Percentiles rank a stretch among this genome's conserved stretches.
These are phyloP conservation scores for Bungarus multicinctus DNA, from an alignment of 2,113 vertebrate genomes.

Conservation along the genomic window DNA sequence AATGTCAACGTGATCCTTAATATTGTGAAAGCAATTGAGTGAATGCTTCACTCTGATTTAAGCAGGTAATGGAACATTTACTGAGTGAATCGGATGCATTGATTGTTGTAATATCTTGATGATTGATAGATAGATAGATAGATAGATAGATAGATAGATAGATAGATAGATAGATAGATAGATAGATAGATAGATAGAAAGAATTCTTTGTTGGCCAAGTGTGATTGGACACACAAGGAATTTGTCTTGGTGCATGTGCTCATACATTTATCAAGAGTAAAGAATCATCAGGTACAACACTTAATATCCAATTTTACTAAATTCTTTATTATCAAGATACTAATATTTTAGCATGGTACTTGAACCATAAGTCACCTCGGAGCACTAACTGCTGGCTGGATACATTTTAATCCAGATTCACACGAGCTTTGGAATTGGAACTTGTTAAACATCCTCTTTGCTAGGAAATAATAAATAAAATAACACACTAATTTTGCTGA, in stretches of 20 bases:
- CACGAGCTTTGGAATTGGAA: not conserved
- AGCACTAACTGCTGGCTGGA: not conserved
- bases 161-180: too few species aligned
- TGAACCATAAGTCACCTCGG: not conserved
- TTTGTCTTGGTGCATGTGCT: too few species aligned
- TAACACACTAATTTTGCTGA: not conserved
- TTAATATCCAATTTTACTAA: not conserved
- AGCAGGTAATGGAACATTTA: not conserved
- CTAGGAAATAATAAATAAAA: not conserved
- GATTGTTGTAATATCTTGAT: too few species aligned
- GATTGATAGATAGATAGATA: too few species aligned
- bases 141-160: too few species aligned
- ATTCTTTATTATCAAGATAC: not conserved
- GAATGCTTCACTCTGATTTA: not conserved
- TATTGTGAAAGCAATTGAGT: not conserved
- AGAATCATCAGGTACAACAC: too few species aligned
- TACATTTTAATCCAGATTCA: not conserved
- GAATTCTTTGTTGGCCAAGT: too few species aligned
- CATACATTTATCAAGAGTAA: too few species aligned
- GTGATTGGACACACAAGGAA: too few species aligned
- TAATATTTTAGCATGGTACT: not conserved
- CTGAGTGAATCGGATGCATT: not conserved
- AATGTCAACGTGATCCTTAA: not conserved
- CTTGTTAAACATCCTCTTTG: not conserved
- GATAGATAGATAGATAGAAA: too few species aligned